phyloP scores from a whole-genome alignment of 2,797 vertebrate species.

The Nannoperca obscura region DNA sequence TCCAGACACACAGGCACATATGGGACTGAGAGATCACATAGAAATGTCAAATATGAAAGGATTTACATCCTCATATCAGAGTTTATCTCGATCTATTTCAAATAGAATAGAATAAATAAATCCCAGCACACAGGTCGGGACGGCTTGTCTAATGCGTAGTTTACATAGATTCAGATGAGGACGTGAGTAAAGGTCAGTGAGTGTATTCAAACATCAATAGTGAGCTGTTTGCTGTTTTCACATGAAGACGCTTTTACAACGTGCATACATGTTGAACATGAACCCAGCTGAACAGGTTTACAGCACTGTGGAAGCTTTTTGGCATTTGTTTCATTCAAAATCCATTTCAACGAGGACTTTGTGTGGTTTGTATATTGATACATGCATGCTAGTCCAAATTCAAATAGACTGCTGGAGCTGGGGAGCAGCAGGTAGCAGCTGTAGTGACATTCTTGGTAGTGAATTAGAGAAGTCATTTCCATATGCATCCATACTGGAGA shows the following conservation, averaged over 20 bases:
- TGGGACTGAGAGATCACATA: not conserved
- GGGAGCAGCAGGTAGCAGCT: slow-evolving; percentile 6
- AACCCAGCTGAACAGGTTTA: not conserved
- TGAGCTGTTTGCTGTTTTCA: not conserved
- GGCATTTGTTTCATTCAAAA: slow-evolving; percentile 17
- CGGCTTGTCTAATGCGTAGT: not conserved
- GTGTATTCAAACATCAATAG: not conserved
- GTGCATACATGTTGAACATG: no score
- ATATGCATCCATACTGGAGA: not conserved
- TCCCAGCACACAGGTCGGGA: no score
- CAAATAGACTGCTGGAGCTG: slow-evolving; percentile 7
- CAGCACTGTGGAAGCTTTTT: not conserved
- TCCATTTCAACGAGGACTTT: not conserved
- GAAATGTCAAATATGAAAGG: not conserved
- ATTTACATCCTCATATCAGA: not conserved
- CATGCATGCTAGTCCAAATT: not conserved
- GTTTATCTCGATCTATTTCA: not conserved
- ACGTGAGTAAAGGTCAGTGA: not conserved
- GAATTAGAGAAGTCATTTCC: not conserved
- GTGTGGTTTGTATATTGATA: not conserved
- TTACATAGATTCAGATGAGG: not conserved
- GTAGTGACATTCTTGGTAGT: not conserved
- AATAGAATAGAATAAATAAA: not conserved
- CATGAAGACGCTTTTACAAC: not conserved
- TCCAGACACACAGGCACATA: not conserved